These are phyloP conservation scores for Anoplopoma fimbria DNA, from an alignment of 2,113 vertebrate genomes.

Conservation along the genomic window DNA sequence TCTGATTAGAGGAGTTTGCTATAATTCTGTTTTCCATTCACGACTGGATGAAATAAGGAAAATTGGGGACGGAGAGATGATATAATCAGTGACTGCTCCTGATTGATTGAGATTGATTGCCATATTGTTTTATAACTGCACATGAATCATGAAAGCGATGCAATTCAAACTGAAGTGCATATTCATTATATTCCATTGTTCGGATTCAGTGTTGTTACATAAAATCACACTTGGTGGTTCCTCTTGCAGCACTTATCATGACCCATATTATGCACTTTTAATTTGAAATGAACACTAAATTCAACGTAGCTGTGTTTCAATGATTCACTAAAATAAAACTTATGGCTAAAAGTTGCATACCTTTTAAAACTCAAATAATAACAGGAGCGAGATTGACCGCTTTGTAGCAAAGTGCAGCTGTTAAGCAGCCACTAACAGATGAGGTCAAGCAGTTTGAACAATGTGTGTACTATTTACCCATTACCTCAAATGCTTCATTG, in stretches of 20 bases:
- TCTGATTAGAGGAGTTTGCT: constrained; percentile 14
- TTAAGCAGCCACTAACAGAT: neutral
- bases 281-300: constrained; percentile 1
- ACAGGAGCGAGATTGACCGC: neutral
- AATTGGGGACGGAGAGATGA: constrained; percentile 10
- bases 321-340: neutral
- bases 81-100: constrained; percentile 14
- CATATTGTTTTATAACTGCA: constrained; percentile 26
- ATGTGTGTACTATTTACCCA: neutral
- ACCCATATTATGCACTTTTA: neutral
- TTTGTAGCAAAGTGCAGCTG: neutral
- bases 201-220: neutral
- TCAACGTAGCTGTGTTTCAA: neutral
- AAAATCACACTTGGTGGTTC: constrained; percentile 17
- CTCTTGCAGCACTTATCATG: neutral
- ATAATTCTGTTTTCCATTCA: constrained; percentile 12
- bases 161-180: constrained; percentile 32
- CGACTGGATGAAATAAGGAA: constrained; percentile 4
- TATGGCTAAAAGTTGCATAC: neutral
- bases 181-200: constrained; percentile 50
- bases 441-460: neutral
- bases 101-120: constrained; percentile 54
- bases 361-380: neutral
- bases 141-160: neutral
- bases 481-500: neutral